Evolutionary conservation across 1,140 invertebrate species (phyloP), one percentile per base, ranked within the genome.

Genomic region (Halictus rubicundus): DNA sequence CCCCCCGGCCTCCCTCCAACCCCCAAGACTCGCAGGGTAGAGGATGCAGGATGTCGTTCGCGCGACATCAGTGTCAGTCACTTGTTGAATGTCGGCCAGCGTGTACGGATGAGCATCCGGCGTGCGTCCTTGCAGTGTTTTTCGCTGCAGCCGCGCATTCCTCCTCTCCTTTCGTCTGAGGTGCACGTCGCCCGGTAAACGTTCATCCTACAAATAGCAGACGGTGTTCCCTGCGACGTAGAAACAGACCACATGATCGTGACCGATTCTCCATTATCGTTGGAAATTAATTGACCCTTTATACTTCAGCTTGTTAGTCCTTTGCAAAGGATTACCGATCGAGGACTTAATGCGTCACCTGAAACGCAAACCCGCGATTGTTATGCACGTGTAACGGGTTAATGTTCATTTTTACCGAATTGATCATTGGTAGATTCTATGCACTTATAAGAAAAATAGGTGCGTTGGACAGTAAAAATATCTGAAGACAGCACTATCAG

Each of bases 81-180:
- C 86, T 87, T 87, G 86, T 87, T 87, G 86, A 87, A 87, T 87
- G 84, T 73, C 80, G 80, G 81, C 80, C 80, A 78, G 54, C 69
- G 72, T 63, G 80, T 81, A 78, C 74, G 79, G 79, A 81, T 81
- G 80, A 72, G 75, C 76, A 78, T 81, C 75, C 80, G 74, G 80
- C 61, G 73, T 78, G 73, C 68, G 75, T 81, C 75, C 75, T 81
- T 78, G 75, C 75, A 74, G 54, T 79, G 68, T 81, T 78, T 81
- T 81, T 81, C 75, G 49, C 39, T 68, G 78, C 78, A 64, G 49
- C 39, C 63, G 63, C 78, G 54, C 78, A 79, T 79, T 79, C 64
- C 78, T 79, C 78, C 27, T 71, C 80, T 37, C 60, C 68, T 37
- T 39, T 66, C 52, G 77, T 79, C 27, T 61, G 37, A 78, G 68